A percentile compares a stretch with the other conserved stretches of the same genome.
These are phyloP conservation scores for Sinocyclocheilus anshuiensis DNA, from an alignment of 2,113 vertebrate genomes.

Conservation along the genomic window DNA sequence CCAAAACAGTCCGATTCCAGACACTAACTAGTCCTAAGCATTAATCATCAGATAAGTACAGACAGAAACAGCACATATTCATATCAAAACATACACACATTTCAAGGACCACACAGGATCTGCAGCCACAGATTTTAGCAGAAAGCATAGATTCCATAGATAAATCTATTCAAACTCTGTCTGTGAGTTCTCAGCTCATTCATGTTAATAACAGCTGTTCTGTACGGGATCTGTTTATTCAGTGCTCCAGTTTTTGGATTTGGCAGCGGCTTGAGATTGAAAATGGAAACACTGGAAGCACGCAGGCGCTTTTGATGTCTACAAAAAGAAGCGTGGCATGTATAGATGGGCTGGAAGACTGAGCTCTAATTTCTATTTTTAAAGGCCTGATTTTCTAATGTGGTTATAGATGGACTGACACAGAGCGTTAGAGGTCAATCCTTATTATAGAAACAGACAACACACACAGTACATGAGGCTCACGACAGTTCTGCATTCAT, in stretches of 20 bases:
- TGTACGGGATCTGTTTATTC: neutral
- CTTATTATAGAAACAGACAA: neutral
- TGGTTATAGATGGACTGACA: neutral
- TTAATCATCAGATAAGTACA: neutral
- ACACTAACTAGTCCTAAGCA: neutral
- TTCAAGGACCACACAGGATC: neutral
- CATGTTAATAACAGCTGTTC: neutral
- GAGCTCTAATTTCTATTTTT: conserved; percentile 15
- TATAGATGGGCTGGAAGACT: neutral
- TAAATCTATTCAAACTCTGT: neutral
- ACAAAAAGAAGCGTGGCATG: neutral
- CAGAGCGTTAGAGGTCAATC: neutral
- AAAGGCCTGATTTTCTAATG: conserved; percentile 5
- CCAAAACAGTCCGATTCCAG: neutral
- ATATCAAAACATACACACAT: neutral
- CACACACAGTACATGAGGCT: neutral
- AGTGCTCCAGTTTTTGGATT: conserved; percentile 64
- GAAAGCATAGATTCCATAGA: neutral
- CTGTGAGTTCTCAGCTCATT: neutral
- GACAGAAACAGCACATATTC: neutral
- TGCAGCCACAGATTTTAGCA: neutral
- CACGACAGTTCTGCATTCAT: neutral
- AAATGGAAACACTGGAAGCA: conserved; percentile 57
- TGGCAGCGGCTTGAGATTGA: conserved; percentile 83
- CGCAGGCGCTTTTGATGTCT: conserved; percentile 60